These are phyloP conservation scores for Myzus persicae DNA, from an alignment of 1,140 invertebrate species.

Conservation along the genomic window DNA sequence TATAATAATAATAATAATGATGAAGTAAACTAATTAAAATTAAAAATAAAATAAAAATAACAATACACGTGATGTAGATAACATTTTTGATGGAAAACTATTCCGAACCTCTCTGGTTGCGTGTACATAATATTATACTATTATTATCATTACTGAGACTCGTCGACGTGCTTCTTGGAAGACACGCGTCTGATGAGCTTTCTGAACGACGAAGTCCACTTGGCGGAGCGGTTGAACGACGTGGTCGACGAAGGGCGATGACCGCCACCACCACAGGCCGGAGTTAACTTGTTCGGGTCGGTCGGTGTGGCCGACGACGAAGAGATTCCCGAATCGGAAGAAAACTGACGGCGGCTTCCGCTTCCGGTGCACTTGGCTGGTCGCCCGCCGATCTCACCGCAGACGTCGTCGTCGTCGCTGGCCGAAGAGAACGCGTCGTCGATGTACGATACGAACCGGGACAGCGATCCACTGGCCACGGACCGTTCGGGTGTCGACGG, in stretches of 20 bases:
- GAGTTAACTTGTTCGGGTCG: constrained; percentile 61
- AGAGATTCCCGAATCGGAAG: constrained; percentile 63
- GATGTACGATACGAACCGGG: constrained; percentile 63
- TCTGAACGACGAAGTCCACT: constrained; percentile 69
- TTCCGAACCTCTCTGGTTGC: neutral
- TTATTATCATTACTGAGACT: neutral
- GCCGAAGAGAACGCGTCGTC: constrained; percentile 63
- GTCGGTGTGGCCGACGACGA: constrained; percentile 61
- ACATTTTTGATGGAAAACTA: neutral
- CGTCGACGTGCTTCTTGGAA: constrained; percentile 50
- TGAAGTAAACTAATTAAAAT: neutral
- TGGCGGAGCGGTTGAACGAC: constrained; percentile 64
- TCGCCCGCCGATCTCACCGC: constrained; percentile 62
- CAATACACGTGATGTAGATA: neutral
- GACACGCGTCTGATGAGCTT: constrained; percentile 67
- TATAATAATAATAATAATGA: neutral
- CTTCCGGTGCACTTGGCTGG: constrained; percentile 61
- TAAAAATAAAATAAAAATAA: constrained; percentile 20
- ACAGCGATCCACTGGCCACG: constrained; percentile 59
- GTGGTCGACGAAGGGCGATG: constrained; percentile 61
- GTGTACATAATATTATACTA: neutral
- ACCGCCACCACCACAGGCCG: constrained; percentile 62
- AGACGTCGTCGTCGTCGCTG: constrained; percentile 64
- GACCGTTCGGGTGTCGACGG: constrained; percentile 43
- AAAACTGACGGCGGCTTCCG: constrained; percentile 64